Base-by-base conservation (phyloP, 2,113 vertebrate genomes). In the Oryzias celebensis region DNA sequence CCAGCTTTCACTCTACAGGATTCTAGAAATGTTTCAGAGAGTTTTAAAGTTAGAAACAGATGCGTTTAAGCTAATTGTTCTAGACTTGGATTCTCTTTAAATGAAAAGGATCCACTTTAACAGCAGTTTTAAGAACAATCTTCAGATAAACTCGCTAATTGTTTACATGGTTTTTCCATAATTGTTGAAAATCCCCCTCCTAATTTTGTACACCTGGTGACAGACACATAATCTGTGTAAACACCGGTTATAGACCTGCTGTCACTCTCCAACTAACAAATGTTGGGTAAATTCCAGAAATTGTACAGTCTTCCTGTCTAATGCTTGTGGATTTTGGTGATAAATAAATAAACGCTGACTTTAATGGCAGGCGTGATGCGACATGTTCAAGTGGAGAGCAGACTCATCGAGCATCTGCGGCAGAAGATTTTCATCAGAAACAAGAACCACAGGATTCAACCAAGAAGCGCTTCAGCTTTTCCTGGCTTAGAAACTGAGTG, bases 271-370 rank as follows among this genome's bases (percentile, higher is more conserved):
- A 43, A 46, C 15, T 58, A 36, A 44, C 49, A 58, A 58, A 58
- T 36, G 24, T 36, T 52, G 31, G 36, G 49, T 52, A 51, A 52
- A 52, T 43, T 62, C 36, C 28, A 55, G 44, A 55, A 65, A 65
- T 55, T 41, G 15, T n/a, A 17, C 15, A 36, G 17, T 47, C 28
- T 68, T 42, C 48, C 13, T 47, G 24, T 28, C 14, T 53, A 24
- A 54, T 60, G 50, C 15, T 54, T 41, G 52, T 41, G 8, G 16
- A 43, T 20, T 43, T 60, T 60, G 16, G 16, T 42, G 66, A 15
- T 48, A 60, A 61, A 26, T 68, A 68, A 52, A 44, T n/a, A 48
- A 18, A 50, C 16, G 26, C 58, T 52, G 22, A 59, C 42, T 45
- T 31, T 58, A 45, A 52, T 1, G 4, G 12, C 44, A 52, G n/a